Base-by-base conservation (phyloP, 2,888 invertebrate species). In the Caenorhabditis parvicauda region DNA sequence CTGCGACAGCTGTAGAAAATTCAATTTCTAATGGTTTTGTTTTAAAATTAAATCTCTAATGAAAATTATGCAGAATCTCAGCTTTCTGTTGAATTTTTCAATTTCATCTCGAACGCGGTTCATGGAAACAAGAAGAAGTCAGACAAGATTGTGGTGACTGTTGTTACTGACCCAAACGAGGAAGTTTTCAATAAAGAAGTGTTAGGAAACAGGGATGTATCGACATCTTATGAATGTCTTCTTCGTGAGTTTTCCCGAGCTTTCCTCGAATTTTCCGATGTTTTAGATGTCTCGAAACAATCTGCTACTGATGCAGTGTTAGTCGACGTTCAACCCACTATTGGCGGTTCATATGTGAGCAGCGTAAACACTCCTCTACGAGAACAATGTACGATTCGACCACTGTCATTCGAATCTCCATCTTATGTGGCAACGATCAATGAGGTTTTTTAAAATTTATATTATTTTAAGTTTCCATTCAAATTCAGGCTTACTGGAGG, bases 11-110 rank as follows among this genome's bases (percentile, higher is more conserved):
- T n/a, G n/a, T n/a, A n/a, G n/a, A n/a, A n/a, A n/a, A n/a, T n/a
- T n/a, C n/a, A n/a, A n/a, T n/a, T n/a, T n/a, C n/a, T n/a, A n/a
- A n/a, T n/a, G n/a, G n/a, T n/a, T n/a, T n/a, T n/a, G n/a, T n/a
- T n/a, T n/a, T n/a, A n/a, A n/a, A n/a, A n/a, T n/a, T n/a, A n/a
- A n/a, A n/a, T n/a, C n/a, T n/a, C n/a, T n/a, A n/a, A n/a, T n/a
- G n/a, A n/a, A n/a, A n/a, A n/a, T n/a, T n/a, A n/a, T n/a, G n/a
- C n/a, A n/a, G n/a, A n/a, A n/a, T n/a, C n/a, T n/a, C n/a, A n/a
- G n/a, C n/a, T n/a, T n/a, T n/a, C n/a, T n/a, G n/a, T n/a, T 7
- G 61, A 67, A 28, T 54, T 67, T 28, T 67, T 64, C 43, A 56
- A 67, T 7, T 60, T 64, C 51, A 53, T 61, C 17, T 54, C 54